Evolutionary conservation across 2,888 invertebrate genomes (phyloP), one percentile per base, ranked within the genome.

Genomic region (Pyrrhia umbra): DNA sequence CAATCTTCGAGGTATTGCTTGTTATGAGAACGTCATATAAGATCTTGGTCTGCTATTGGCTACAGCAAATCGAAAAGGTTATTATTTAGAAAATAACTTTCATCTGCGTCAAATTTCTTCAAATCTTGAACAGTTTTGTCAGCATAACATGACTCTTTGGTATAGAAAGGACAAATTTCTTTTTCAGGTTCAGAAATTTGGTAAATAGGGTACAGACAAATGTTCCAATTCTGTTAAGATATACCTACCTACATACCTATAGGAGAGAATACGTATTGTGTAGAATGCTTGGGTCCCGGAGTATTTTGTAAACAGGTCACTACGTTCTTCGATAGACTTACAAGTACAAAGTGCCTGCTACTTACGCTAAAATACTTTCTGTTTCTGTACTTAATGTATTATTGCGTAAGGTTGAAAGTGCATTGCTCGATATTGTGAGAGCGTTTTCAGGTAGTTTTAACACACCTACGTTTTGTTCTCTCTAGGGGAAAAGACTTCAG

Each of bases 281-380:
- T 45, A 52, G 64, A 69, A 69, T 57, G 47, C 69, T 64, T 64
- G 42, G 52, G 52, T 49, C 43, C 49, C 40, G 30, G 50, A 55
- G 66, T 37, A 70, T 70, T 70, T 60, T 60, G 66, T 51, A 70
- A 70, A 47, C 55, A 70, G 70, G 70, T 66, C 66, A 66, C 66
- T 60, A 25, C 55, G 55, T 55, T 66, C 54, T 51, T 70, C 60
- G 50, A 70, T 66, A 52, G 70, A 70, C 46, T 65, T 69, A 64
- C 64, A 39, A 57, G 64, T 58, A 59, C 52, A 59, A 69, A 69
- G 59, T 40, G 49, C 40, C 27, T 54, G 59, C 52, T 70, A 37
- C 43, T 69, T 55, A 54, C 15, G 20, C 30, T 52, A 25, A n/a
- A 70, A 61, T 27, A 46, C n/a, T 64, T 68, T 68, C 43, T 45